Percentiles rank a stretch among this genome's conserved stretches.
phyloP scores from a whole-genome alignment of 2,888 invertebrate genomes.

The Pristionchus maxplancki region DNA sequence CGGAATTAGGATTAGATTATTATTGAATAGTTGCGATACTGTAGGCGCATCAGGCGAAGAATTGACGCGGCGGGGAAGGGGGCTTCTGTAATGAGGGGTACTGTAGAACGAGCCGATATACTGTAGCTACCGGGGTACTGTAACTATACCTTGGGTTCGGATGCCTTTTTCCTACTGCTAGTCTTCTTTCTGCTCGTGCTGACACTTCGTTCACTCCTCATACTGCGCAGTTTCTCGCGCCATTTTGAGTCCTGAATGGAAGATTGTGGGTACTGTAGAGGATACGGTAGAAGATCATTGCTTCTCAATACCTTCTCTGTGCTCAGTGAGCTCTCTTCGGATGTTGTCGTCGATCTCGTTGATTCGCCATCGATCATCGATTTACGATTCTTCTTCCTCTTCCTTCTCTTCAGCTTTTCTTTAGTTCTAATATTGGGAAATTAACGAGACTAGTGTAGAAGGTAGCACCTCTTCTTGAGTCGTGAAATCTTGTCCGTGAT shows the following conservation, averaged over 20 bases:
- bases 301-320: background rate
- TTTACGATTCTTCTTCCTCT: background rate
- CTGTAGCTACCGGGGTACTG: too few species aligned
- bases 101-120: too few species aligned
- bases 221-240: constrained; percentile 39
- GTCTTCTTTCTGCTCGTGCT: constrained; percentile 31
- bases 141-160: background rate
- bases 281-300: background rate
- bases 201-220: background rate
- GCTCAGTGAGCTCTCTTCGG: constrained; percentile 20
- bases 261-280: background rate
- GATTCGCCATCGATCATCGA: background rate
- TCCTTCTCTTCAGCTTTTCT: background rate
- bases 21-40: too few species aligned
- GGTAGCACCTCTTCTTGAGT: constrained; percentile 27
- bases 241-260: constrained; percentile 9
- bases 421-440: background rate
- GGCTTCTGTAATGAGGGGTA: background rate
- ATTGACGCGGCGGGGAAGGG: background rate
- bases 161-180: background rate
- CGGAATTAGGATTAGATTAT: background rate
- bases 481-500: constrained; percentile 21
- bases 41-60: background rate
- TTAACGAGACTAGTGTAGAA: too few species aligned
- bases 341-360: constrained; percentile 2